phyloP scores from a whole-genome alignment of 2,888 invertebrate species.

The Melinaea marsaeus region DNA sequence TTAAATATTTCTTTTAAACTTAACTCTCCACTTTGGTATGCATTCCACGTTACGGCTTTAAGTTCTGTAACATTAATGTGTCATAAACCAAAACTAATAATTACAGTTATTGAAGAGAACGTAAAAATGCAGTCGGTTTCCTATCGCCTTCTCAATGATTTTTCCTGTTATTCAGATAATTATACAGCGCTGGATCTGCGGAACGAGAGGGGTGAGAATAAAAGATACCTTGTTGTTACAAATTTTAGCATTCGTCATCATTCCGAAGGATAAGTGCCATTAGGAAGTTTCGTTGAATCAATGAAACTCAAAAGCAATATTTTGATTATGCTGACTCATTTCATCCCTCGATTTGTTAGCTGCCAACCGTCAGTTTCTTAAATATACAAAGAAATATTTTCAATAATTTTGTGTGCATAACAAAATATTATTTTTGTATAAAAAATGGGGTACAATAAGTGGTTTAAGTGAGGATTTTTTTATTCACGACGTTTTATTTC shows the following conservation, averaged over 20 bases:
- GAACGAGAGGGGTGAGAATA: conserved; percentile 26
- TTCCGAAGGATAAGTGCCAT: conserved; percentile 65
- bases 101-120: neutral
- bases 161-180: conserved; percentile 31
- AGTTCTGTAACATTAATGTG: too few species aligned
- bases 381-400: conserved; percentile 5
- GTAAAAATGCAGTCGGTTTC: conserved; percentile 28
- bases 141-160: conserved; percentile 25
- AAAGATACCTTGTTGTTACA: conserved; percentile 26
- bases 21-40: too few species aligned
- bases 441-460: neutral
- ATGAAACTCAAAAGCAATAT: conserved; percentile 62
- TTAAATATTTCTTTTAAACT: too few species aligned
- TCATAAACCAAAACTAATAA: too few species aligned
- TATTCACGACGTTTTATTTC: neutral
- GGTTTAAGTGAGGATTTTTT: neutral
- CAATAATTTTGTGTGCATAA: neutral
- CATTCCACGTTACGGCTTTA: too few species aligned
- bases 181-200: conserved; percentile 25
- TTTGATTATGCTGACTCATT: conserved; percentile 67
- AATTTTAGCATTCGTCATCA: conserved; percentile 55
- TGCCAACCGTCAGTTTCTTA: conserved; percentile 38
- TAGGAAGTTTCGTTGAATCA: conserved; percentile 65
- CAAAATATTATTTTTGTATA: conserved; percentile 6
- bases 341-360: conserved; percentile 58